Evolutionary conservation across 2,888 invertebrate species (phyloP).

Genomic region (Eupithecia inturbata): DNA sequence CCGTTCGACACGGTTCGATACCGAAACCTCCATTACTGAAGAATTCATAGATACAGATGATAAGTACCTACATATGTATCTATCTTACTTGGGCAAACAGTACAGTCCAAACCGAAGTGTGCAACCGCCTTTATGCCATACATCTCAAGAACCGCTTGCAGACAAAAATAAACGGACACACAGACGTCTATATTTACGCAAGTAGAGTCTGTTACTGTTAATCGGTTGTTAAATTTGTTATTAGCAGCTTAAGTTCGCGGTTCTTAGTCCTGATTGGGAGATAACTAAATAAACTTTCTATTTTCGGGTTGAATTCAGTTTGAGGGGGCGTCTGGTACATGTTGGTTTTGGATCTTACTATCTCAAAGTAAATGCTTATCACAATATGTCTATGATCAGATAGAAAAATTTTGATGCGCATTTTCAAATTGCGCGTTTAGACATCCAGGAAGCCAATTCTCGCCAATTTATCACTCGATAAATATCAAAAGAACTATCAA

Average conservation of each 20-base stretch:
- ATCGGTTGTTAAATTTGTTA: conserved; percentile 32
- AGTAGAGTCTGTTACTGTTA: conserved; percentile 26
- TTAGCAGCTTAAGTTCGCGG: neutral
- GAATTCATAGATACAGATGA: too few relatives aligned
- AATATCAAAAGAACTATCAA: too few relatives aligned
- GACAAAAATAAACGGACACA: conserved; percentile 53
- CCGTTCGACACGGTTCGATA: too few relatives aligned
- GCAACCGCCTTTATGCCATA: conserved; percentile 14
- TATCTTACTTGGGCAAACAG: too few relatives aligned
- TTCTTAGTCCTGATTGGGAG: neutral
- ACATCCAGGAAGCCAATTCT: too few relatives aligned
- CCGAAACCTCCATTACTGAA: too few relatives aligned
- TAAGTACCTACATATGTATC: too few relatives aligned
- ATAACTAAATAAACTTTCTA: conserved; percentile 6
- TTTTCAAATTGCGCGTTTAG: too few relatives aligned
- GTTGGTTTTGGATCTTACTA: neutral
- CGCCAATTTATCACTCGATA: too few relatives aligned
- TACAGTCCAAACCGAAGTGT: neutral
- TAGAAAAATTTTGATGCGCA: too few relatives aligned
- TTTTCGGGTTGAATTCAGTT: neutral
- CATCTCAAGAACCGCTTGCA: conserved; percentile 44
- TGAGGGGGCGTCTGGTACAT: neutral
- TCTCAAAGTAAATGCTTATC: too few relatives aligned
- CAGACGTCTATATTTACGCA: conserved; percentile 41
- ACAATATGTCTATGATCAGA: too few relatives aligned